Evolutionary conservation across 2,113 vertebrate genomes (phyloP).

Genomic region (Plestiodon gilberti): DNA sequence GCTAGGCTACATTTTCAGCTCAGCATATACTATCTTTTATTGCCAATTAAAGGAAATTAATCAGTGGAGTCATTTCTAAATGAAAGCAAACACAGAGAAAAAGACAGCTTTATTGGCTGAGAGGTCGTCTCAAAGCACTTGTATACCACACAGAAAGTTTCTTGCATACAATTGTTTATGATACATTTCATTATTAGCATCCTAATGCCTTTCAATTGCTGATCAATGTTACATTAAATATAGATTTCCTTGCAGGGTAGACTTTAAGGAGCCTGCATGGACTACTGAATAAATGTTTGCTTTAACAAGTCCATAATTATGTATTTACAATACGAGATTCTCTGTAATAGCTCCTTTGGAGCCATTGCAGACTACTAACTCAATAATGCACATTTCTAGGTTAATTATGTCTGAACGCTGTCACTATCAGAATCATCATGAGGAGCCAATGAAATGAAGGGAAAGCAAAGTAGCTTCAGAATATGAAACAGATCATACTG

Average conservation of each 20-base stretch:
- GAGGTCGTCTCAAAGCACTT: constrained; percentile 42
- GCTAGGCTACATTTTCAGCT: constrained; percentile 39
- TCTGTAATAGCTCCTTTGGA: constrained; percentile 72
- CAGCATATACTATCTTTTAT: constrained; percentile 19
- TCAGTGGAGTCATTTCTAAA: constrained; percentile 43
- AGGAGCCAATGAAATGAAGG: constrained; percentile 18
- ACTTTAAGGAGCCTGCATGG: constrained; percentile 79
- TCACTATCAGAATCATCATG: constrained; percentile 36
- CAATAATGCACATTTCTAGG: constrained; percentile 40
- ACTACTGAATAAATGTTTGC: constrained; percentile 78
- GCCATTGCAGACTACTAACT: constrained; percentile 64
- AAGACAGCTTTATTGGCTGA: constrained; percentile 45
- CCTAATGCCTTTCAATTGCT: constrained; percentile 63
- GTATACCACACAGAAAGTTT: constrained; percentile 33
- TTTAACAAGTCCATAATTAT: constrained; percentile 79
- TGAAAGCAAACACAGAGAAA: constrained; percentile 35
- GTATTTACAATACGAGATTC: constrained; percentile 72
- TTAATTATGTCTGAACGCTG: constrained; percentile 56
- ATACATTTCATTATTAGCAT: constrained; percentile 61
- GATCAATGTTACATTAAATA: constrained; percentile 79
- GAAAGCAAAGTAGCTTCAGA: background rate
- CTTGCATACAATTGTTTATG: constrained; percentile 54
- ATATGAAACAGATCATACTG: constrained; percentile 26
- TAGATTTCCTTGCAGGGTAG: constrained; percentile 74
- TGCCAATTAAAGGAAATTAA: constrained; percentile 46